Percentiles rank a stretch among this genome's conserved stretches.
phyloP scores from a whole-genome alignment of 2,113 vertebrate genomes.

The Craseonycteris thonglongyai region DNA sequence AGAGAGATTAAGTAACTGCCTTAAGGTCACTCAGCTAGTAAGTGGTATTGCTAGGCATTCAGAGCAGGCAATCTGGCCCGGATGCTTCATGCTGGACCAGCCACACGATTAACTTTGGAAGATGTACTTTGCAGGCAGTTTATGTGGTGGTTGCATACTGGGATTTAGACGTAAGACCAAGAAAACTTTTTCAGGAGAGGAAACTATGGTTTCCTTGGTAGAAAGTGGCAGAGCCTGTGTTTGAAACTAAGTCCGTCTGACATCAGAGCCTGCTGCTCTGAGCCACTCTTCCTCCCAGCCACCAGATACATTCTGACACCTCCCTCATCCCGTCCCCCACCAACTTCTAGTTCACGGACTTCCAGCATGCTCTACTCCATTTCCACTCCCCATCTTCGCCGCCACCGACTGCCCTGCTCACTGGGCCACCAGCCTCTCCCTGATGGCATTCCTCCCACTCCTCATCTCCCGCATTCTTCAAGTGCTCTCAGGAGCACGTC shows the following conservation, averaged over 20 bases:
- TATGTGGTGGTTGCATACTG: fast-evolving
- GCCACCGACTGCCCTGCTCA: neutral
- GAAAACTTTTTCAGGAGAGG: neutral
- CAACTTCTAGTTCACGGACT: neutral
- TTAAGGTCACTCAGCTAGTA: neutral
- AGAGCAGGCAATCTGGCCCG: neutral
- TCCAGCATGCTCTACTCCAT: neutral
- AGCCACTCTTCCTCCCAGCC: no score
- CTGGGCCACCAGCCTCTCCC: neutral
- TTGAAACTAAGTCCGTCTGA: neutral
- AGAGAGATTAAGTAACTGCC: neutral
- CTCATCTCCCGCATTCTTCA: neutral
- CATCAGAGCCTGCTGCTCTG: neutral
- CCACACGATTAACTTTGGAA: neutral
- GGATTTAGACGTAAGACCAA: neutral
- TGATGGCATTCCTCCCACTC: neutral
- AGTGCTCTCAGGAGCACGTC: neutral
- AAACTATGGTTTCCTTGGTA: neutral
- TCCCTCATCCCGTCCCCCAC: fast-evolving
- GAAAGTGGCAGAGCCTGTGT: neutral
- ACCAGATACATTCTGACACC: fast-evolving
- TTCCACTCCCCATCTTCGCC: neutral
- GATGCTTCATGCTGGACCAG: neutral
- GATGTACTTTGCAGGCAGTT: neutral
- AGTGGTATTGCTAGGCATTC: neutral